These are phyloP conservation scores for Carlito syrichta DNA, from an alignment of 2,113 vertebrate species.

Conservation along the genomic window DNA sequence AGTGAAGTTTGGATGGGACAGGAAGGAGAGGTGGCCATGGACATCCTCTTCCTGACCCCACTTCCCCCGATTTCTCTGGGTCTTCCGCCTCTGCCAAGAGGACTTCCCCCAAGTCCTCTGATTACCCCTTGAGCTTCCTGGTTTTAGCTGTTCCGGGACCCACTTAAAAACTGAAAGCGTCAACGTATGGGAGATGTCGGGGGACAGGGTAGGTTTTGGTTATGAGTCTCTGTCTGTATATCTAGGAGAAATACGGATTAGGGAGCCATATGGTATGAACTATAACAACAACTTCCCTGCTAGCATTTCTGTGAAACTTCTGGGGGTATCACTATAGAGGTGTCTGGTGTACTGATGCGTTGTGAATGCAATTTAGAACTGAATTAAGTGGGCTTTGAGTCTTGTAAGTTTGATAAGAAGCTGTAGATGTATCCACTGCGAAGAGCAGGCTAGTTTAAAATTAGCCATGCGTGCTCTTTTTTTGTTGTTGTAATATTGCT, in stretches of 20 bases:
- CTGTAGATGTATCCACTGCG: background rate
- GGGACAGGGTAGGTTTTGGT: background rate
- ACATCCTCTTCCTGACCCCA: background rate
- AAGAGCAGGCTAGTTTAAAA: background rate
- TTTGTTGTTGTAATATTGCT: background rate
- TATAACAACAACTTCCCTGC: background rate
- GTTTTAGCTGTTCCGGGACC: slow-evolving; percentile 29
- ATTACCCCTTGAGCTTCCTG: slow-evolving; percentile 32
- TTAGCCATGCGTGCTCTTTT: background rate
- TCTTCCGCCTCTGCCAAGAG: background rate
- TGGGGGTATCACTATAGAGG: background rate
- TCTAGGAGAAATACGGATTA: background rate
- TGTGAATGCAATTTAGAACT: slow-evolving; percentile 16
- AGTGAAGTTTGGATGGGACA: slow-evolving; percentile 60
- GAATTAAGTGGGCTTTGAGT: background rate
- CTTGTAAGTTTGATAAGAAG: slow-evolving; percentile 2
- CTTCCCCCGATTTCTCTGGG: background rate
- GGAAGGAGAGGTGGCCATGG: background rate
- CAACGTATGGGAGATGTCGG: background rate
- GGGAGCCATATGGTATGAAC: background rate
- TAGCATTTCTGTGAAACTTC: background rate
- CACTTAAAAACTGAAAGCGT: slow-evolving; percentile 49
- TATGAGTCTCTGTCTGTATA: background rate
- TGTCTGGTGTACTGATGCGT: background rate
- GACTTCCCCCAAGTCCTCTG: slow-evolving; percentile 45